A percentile compares a stretch with the other conserved stretches of the same genome.
phyloP scores from a whole-genome alignment of 2,113 vertebrate genomes.

The Cinclus mexicanus region DNA sequence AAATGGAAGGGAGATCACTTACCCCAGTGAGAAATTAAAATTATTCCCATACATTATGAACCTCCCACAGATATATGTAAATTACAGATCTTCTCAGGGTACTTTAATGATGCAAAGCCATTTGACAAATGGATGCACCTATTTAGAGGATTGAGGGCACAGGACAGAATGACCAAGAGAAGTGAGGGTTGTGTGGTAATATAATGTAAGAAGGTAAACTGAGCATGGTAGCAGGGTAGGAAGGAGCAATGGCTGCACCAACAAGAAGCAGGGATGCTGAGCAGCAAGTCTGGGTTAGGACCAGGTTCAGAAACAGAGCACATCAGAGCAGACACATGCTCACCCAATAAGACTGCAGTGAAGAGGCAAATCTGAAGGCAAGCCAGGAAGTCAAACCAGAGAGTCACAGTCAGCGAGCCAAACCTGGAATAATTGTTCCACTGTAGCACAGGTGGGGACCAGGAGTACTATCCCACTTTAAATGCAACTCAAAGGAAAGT shows the following conservation, averaged over 20 bases:
- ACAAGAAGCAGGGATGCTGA: background rate
- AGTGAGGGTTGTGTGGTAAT: background rate
- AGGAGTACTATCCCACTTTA: background rate
- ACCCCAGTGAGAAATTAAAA: rapidly evolving
- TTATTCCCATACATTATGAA: background rate
- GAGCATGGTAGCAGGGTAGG: rapidly evolving
- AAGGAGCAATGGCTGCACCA: background rate
- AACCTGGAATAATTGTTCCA: background rate
- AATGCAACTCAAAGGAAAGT: background rate
- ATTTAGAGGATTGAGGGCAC: background rate
- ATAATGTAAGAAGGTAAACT: background rate
- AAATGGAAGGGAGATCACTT: background rate
- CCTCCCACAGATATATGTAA: background rate
- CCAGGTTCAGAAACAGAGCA: background rate
- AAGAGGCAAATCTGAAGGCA: background rate
- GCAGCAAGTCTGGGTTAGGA: background rate
- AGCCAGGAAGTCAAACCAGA: background rate
- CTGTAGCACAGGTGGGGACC: background rate
- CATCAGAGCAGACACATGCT: background rate
- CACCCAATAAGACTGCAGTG: background rate
- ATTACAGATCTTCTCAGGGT: background rate
- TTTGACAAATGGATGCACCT: background rate
- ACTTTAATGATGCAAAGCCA: background rate
- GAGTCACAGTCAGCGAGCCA: background rate
- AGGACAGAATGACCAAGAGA: background rate